A percentile compares a stretch with the other conserved stretches of the same genome.
Evolutionary conservation across 2,888 invertebrate species (phyloP).

Genomic region (Thumatha senex): DNA sequence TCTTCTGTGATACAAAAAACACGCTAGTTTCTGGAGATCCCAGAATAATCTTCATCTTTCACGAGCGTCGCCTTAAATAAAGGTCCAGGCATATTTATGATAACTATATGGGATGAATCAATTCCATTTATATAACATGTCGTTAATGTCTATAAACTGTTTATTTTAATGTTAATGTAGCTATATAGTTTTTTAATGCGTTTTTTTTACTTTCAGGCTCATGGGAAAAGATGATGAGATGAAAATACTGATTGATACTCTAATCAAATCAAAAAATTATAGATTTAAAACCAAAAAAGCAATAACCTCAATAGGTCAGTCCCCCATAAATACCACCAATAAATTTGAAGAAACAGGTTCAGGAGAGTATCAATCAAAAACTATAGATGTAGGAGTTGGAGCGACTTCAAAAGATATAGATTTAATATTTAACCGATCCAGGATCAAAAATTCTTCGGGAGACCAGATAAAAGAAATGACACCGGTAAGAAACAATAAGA

Average conservation of each 20-base stretch:
- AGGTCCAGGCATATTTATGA: too few species aligned
- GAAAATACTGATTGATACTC: not conserved
- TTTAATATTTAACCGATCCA: not conserved
- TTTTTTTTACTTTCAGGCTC: not conserved
- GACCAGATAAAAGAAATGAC: not conserved
- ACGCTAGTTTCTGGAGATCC: too few species aligned
- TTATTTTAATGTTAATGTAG: too few species aligned
- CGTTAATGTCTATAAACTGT: too few species aligned
- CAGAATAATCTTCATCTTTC: too few species aligned
- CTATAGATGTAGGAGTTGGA: slow-evolving; percentile 1
- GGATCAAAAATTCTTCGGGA: not conserved
- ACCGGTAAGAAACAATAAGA: not conserved
- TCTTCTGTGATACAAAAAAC: too few species aligned
- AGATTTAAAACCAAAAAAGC: not conserved
- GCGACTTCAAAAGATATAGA: slow-evolving; percentile 7
- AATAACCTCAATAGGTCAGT: not conserved
- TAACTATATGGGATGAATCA: too few species aligned
- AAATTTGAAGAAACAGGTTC: not conserved
- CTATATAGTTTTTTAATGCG: too few species aligned
- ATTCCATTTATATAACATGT: too few species aligned
- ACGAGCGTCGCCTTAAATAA: too few species aligned
- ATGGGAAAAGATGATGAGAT: not conserved
- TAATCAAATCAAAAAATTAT: not conserved
- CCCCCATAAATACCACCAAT: not conserved
- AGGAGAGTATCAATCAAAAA: not conserved